These are phyloP conservation scores for Helostoma temminkii DNA, from an alignment of 2,797 vertebrate species.

Conservation along the genomic window DNA sequence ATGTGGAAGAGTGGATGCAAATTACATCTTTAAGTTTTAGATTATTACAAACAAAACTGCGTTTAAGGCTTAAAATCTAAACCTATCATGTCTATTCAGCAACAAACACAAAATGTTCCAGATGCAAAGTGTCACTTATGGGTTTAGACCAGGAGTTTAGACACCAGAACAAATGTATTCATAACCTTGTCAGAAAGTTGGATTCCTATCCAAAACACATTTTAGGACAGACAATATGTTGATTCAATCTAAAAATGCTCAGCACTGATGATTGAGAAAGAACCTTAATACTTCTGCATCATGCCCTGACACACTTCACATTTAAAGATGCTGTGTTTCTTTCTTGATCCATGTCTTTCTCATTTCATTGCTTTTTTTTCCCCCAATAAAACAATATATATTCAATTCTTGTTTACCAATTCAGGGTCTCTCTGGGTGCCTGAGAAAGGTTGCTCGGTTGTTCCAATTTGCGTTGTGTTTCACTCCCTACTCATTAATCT, in stretches of 20 bases:
- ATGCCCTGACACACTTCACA: constrained; percentile 64
- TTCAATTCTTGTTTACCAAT: constrained; percentile 73
- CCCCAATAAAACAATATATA: constrained; percentile 65
- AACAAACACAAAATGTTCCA: background rate
- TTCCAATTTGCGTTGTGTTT: constrained; percentile 71
- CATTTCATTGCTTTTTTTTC: constrained; percentile 44
- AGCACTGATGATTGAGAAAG: constrained; percentile 15
- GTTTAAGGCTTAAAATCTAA: background rate
- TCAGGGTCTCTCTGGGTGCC: constrained; percentile 64
- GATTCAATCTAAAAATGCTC: constrained; percentile 50
- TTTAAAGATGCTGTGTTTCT: constrained; percentile 45
- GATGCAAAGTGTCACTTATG: constrained; percentile 10
- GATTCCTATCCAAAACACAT: constrained; percentile 28
- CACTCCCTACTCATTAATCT: constrained; percentile 82
- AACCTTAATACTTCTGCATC: constrained; percentile 52
- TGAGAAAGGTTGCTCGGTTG: constrained; percentile 67
- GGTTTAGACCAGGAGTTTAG: constrained; percentile 11
- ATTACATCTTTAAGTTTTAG: background rate
- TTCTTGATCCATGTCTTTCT: constrained; percentile 51
- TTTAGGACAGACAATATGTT: constrained; percentile 16
- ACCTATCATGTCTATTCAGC: background rate
- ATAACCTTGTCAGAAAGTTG: constrained; percentile 27
- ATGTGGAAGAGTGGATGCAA: background rate
- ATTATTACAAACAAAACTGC: background rate
- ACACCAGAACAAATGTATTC: constrained; percentile 25